phyloP scores from a whole-genome alignment of 2,113 vertebrate species.

The Aldabrachelys gigantea region DNA sequence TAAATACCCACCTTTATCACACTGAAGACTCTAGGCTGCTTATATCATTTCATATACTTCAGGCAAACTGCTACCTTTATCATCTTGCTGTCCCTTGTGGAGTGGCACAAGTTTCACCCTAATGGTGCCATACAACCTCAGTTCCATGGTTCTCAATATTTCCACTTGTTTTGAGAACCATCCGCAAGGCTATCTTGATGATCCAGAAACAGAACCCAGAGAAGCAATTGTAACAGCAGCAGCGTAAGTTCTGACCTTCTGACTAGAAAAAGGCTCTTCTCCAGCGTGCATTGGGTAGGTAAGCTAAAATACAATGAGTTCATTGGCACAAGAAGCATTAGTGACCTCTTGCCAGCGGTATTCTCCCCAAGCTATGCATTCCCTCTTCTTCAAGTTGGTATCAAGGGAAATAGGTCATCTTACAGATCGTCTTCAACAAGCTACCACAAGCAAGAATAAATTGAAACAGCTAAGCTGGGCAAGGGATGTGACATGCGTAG shows the following conservation, averaged over 20 bases:
- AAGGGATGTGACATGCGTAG: background rate
- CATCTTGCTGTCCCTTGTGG: background rate
- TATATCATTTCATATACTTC: background rate
- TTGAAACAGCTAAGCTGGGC: background rate
- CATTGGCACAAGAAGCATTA: background rate
- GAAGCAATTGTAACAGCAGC: background rate
- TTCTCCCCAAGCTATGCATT: background rate
- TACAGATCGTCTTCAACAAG: background rate
- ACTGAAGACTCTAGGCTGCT: slow-evolving; percentile 5
- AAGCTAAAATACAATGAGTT: background rate
- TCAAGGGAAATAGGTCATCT: background rate
- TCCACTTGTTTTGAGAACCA: background rate
- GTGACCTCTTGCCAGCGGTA: background rate
- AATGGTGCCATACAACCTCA: background rate
- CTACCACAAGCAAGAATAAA: background rate
- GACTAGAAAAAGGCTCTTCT: background rate
- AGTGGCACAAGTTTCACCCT: background rate
- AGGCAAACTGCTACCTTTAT: slow-evolving; percentile 5
- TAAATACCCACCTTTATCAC: background rate
- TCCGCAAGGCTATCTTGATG: background rate
- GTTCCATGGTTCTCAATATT: background rate
- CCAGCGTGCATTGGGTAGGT: background rate
- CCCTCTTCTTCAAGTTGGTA: background rate
- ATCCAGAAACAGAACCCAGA: background rate
- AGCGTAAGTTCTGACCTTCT: background rate